Percentiles rank a stretch among this genome's conserved stretches.
Conservation (phyloP, 2,888 invertebrate species). For the Habrosyne pyritoides region DNA sequence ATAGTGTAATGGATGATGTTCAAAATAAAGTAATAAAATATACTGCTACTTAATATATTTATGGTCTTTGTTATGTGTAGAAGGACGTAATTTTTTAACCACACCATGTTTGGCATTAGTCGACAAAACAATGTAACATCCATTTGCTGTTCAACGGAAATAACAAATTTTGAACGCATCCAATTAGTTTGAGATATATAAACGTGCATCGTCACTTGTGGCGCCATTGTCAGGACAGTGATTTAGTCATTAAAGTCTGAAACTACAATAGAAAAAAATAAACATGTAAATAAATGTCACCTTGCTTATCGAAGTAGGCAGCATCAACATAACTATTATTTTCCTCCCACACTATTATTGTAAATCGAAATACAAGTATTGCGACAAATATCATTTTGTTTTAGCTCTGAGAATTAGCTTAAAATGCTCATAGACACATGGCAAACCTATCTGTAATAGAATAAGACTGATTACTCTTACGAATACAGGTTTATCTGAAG, state of each 20-base stretch:
- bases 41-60: conserved; percentile 10
- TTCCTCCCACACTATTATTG: neutral
- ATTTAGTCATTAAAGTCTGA: neutral
- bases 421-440: neutral
- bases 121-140: conserved; percentile 51
- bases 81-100: conserved; percentile 57
- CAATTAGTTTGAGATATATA: conserved; percentile 25
- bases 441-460: conserved; percentile 28
- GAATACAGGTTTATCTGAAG: conserved; percentile 49
- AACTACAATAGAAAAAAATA: neutral
- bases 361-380: neutral
- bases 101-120: conserved; percentile 33
- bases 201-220: neutral
- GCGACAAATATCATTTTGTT: neutral
- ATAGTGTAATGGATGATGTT: conserved; percentile 15
- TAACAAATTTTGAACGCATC: conserved; percentile 49
- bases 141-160: conserved; percentile 50
- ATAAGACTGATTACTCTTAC: conserved; percentile 45
- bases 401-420: neutral
- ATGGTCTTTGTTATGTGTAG: conserved; percentile 49
- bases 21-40: conserved; percentile 32
- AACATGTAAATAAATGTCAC: neutral
- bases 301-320: neutral
- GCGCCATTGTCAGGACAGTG: neutral
- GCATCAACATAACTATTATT: neutral